Evolutionary conservation across 1,140 invertebrate species (phyloP), one percentile per base, ranked within the genome.

Genomic region (Apocrypta bakeri): DNA sequence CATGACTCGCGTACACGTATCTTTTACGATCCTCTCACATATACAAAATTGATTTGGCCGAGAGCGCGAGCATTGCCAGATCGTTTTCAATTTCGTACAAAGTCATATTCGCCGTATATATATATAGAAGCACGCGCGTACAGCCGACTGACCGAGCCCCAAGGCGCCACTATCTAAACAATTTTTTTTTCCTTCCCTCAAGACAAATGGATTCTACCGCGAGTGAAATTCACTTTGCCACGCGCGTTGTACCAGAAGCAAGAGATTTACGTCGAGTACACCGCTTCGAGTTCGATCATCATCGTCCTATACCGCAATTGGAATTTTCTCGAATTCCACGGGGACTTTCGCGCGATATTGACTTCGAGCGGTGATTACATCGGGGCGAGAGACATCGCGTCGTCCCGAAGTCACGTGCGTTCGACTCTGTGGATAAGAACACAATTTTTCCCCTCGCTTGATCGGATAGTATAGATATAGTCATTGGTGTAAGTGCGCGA

Each of bases 31-130:
- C 25, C 29, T 27, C n/a, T 2, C 31, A 21, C 12, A 9, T 12
- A 3, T 24, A 42, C 6, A 64, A 63, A 81, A 81, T 73, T 73
- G 79, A 81, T 64, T 40, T 17, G 17, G 21, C 31, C 68, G n/a
- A 27, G 48, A 27, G 33, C 24, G 37, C 29, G 61, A 21, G 21
- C 29, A 69, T 75, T 40, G 61, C 64, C 79, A 81, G 48, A 40
- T 81, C 69, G 69, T 74, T 81, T 81, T 74, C 79, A 81, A 81
- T 81, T 81, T 81, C 72, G 68, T 75, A 81, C 72, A 17, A 24
- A 37, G 24, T 64, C 33, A 37, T 37, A 37, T 37, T 9, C 33
- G 33, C 33, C 33, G 33, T 9, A 37, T 2, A n/a, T n/a, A n/a
- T n/a, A n/a, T n/a, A n/a, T n/a, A n/a, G n/a, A n/a, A n/a, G 9